phyloP scores from a whole-genome alignment of 2,797 vertebrate species.

The Channallabes apus region DNA sequence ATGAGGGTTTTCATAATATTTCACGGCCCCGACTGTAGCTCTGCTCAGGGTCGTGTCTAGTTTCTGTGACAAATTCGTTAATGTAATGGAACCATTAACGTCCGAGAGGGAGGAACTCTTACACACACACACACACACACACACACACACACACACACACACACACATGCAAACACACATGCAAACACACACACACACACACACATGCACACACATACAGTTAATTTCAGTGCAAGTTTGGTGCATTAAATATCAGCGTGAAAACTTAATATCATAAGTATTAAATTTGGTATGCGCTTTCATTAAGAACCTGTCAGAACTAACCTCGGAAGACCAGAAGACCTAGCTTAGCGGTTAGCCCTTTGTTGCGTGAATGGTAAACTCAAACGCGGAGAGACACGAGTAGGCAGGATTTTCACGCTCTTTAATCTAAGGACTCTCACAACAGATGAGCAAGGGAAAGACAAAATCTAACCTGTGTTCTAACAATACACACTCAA shows the following conservation, averaged over 20 bases:
- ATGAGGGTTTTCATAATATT: constrained; percentile 39
- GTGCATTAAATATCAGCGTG: background rate
- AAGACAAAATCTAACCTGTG: too few species aligned
- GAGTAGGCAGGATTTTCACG: too few species aligned
- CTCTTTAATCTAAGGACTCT: too few species aligned
- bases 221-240: background rate
- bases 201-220: background rate
- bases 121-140: constrained; percentile 12
- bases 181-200: constrained; percentile 22
- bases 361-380: too few species aligned
- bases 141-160: constrained; percentile 40
- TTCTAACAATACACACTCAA: too few species aligned
- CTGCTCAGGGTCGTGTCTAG: constrained; percentile 34
- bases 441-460: too few species aligned
- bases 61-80: constrained; percentile 54
- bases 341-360: too few species aligned
- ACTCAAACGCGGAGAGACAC: too few species aligned
- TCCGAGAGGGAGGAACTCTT: constrained; percentile 19
- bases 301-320: too few species aligned
- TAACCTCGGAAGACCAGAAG: too few species aligned
- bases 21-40: constrained; percentile 21
- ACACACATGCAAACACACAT: constrained; percentile 29
- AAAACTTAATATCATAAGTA: background rate
- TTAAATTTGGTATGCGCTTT: background rate
- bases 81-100: constrained; percentile 49